Percentiles rank a stretch among this genome's conserved stretches.
phyloP scores from a whole-genome alignment of 2,113 vertebrate species.

The Galemys pyrenaicus region DNA sequence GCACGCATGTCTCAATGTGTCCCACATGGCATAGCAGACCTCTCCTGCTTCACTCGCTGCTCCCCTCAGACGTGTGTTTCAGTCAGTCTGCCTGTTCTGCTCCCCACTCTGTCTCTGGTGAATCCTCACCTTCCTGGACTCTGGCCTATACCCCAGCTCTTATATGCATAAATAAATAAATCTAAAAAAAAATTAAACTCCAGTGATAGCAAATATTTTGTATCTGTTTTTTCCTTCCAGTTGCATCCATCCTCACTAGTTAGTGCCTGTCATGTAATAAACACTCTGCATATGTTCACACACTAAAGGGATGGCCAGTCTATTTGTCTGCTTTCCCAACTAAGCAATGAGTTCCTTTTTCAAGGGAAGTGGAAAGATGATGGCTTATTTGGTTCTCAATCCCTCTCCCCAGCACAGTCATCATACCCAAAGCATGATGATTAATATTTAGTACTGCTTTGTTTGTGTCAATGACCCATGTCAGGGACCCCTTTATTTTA shows the following conservation, averaged over 20 bases:
- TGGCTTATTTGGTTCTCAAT: neutral
- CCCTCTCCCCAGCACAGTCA: neutral
- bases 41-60: no score
- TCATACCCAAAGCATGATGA: no score
- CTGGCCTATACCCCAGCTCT: no score
- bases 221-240: neutral
- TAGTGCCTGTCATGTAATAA: accelerated
- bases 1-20: no score
- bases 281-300: neutral
- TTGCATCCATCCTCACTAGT: neutral
- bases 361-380: neutral
- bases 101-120: no score
- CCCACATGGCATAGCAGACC: no score
- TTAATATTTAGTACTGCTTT: neutral
- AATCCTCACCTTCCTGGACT: no score
- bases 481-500: neutral
- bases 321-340: neutral
- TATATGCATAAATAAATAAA: no score
- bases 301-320: neutral
- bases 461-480: neutral
- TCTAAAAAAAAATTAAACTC: neutral
- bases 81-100: no score
- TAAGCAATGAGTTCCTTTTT: neutral
- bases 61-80: no score
- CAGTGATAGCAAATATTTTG: neutral